phyloP scores from a whole-genome alignment of 35 echinoderm and acorn worm genomes.

The Apostichopus parvimensis region DNA sequence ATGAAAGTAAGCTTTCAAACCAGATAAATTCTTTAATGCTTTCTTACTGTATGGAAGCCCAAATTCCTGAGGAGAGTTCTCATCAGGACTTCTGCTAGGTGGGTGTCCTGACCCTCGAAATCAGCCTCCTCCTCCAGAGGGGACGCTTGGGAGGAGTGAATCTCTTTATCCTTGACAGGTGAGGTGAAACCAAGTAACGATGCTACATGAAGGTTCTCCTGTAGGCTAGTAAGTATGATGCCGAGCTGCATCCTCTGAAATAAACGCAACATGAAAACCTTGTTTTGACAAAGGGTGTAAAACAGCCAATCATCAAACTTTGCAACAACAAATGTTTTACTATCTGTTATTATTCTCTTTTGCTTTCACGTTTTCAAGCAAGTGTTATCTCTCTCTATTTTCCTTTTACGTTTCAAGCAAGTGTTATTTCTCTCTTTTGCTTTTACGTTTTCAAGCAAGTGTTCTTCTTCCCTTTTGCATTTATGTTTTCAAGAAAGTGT shows the following conservation, averaged over 20 bases:
- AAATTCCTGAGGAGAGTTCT: slow-evolving; percentile 94
- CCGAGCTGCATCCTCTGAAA: slow-evolving; percentile 96
- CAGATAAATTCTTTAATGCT: background rate
- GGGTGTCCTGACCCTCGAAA: slow-evolving; percentile 73
- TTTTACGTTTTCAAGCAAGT: too few relatives aligned
- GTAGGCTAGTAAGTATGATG: slow-evolving; percentile 94
- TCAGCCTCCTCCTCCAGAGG: slow-evolving; percentile 51
- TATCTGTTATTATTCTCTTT: too few relatives aligned
- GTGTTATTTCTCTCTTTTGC: too few relatives aligned
- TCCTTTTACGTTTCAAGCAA: too few relatives aligned
- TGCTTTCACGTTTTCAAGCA: too few relatives aligned
- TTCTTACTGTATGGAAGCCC: slow-evolving; percentile 93
- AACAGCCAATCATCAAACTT: too few relatives aligned
- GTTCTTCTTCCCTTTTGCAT: too few relatives aligned
- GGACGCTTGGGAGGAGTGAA: slow-evolving; percentile 43
- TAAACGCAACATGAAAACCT: background rate
- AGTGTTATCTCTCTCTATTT: too few relatives aligned
- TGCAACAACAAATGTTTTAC: too few relatives aligned
- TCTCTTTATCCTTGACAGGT: slow-evolving; percentile 74
- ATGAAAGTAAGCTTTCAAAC: background rate
- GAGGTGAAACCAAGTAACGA: slow-evolving; percentile 93
- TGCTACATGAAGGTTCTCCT: slow-evolving; percentile 95
- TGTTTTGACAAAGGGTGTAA: background rate
- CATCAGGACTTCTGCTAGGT: slow-evolving; percentile 96
- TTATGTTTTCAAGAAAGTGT: too few relatives aligned